phyloP scores from a whole-genome alignment of 2,797 vertebrate genomes.

The Onychomys arenicola region DNA sequence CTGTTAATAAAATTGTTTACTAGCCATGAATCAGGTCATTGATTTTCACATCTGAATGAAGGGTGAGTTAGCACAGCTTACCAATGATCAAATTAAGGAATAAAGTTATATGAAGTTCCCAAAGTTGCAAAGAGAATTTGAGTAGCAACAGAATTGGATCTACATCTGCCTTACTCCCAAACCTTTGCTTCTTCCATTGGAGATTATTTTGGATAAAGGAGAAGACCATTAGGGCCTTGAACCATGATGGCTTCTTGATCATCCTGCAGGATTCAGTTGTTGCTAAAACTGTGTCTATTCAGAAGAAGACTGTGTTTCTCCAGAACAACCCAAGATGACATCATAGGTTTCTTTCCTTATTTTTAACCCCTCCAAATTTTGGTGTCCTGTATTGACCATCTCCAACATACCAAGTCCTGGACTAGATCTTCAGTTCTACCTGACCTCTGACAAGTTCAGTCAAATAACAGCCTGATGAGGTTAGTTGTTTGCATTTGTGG shows the following conservation, averaged over 20 bases:
- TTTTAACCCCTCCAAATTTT: not conserved
- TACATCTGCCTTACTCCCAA: not conserved
- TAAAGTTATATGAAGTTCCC: not conserved
- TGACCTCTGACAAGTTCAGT: not conserved
- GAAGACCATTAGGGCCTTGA: not conserved
- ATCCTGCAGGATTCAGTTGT: not conserved
- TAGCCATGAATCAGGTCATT: not conserved
- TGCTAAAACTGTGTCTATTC: not conserved
- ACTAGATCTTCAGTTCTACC: not conserved
- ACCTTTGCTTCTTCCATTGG: not conserved
- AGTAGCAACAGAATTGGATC: not conserved
- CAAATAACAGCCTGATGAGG: not conserved
- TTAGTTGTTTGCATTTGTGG: not conserved
- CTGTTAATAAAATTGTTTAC: not conserved
- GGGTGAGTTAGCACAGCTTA: not conserved
- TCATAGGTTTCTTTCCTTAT: no score
- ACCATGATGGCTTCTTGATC: not conserved
- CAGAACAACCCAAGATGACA: not conserved
- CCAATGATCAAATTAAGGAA: not conserved
- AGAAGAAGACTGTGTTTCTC: not conserved
- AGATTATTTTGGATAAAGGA: not conserved
- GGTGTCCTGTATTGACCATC: not conserved
- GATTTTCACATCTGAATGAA: constrained; percentile 26
- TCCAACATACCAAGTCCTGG: not conserved
- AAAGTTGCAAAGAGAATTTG: not conserved